Conservation (phyloP, 1,140 invertebrate species). For the Patella vulgata region DNA sequence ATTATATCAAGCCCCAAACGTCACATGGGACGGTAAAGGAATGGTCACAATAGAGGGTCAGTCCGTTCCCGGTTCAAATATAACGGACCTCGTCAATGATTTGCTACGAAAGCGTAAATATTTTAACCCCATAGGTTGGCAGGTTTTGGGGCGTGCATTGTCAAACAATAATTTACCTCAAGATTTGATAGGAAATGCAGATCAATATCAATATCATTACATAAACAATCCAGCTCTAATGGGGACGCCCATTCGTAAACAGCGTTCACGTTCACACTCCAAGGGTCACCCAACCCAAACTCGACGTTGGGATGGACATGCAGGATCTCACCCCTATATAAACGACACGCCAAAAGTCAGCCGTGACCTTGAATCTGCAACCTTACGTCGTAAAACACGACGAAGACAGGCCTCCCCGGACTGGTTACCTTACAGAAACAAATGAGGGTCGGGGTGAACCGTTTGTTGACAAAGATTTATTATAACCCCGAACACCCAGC, state of each 20-base stretch:
- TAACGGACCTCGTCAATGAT: slow-evolving; percentile 5
- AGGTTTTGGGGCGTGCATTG: neutral
- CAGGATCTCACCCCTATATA: too few species aligned
- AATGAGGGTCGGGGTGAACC: too few species aligned
- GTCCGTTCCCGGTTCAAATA: slow-evolving; percentile 2
- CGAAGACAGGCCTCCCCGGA: too few species aligned
- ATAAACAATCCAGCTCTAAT: too few species aligned
- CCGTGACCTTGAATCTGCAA: too few species aligned
- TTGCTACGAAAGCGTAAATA: slow-evolving; percentile 6
- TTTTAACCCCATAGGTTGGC: neutral
- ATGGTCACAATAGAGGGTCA: neutral
- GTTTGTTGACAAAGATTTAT: neutral
- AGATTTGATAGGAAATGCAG: too few species aligned
- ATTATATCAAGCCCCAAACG: neutral
- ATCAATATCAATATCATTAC: too few species aligned
- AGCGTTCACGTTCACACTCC: slow-evolving; percentile 4
- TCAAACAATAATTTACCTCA: neutral
- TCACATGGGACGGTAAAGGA: slow-evolving; percentile 8
- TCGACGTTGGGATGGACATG: neutral
- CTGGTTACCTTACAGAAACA: too few species aligned
- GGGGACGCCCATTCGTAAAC: too few species aligned
- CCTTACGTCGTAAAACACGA: too few species aligned
- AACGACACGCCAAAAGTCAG: too few species aligned
- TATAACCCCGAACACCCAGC: slow-evolving; percentile 1
- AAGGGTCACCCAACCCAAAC: neutral